phyloP scores from a whole-genome alignment of 2,888 invertebrate genomes.

The Leptogaster cylindrica region DNA sequence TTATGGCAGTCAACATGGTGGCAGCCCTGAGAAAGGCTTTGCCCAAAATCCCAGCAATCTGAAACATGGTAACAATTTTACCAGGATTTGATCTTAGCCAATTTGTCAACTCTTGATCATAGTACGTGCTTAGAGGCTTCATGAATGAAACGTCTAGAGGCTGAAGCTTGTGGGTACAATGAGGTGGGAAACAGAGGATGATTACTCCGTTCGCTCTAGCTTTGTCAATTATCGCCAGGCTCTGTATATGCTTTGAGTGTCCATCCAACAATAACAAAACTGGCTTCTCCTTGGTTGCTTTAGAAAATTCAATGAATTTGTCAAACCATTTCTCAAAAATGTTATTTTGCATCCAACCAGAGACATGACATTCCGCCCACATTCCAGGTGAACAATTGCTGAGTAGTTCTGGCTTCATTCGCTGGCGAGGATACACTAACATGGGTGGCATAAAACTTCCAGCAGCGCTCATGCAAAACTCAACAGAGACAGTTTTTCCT shows the following conservation, averaged over 20 bases:
- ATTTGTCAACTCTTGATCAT: slow-evolving; percentile 20
- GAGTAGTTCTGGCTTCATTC: slow-evolving; percentile 2
- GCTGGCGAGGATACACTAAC: neutral
- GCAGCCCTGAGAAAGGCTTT: neutral
- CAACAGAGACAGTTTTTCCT: too few relatives aligned
- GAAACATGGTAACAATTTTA: neutral
- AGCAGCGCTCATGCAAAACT: slow-evolving; percentile 3
- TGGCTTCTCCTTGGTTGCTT: slow-evolving; percentile 3
- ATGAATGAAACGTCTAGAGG: slow-evolving; percentile 20
- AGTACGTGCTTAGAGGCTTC: slow-evolving; percentile 22
- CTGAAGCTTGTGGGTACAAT: slow-evolving; percentile 12
- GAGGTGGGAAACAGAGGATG: slow-evolving; percentile 24
- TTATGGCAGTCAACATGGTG: slow-evolving; percentile 3
- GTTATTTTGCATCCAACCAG: neutral
- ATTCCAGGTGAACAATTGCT: neutral
- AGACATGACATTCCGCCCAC: neutral
- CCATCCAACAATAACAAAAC: slow-evolving; percentile 4
- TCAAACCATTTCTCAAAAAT: neutral
- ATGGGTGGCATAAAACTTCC: slow-evolving; percentile 2
- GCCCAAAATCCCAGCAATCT: neutral
- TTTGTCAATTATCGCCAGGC: neutral
- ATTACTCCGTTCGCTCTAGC: neutral
- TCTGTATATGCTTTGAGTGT: neutral
- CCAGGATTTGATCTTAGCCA: slow-evolving; percentile 30
- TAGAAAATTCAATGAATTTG: neutral